Evolutionary conservation across 2,113 vertebrate genomes (phyloP), one percentile per base, ranked within the genome.

Genomic region (Brachypodius melanocephalos): DNA sequence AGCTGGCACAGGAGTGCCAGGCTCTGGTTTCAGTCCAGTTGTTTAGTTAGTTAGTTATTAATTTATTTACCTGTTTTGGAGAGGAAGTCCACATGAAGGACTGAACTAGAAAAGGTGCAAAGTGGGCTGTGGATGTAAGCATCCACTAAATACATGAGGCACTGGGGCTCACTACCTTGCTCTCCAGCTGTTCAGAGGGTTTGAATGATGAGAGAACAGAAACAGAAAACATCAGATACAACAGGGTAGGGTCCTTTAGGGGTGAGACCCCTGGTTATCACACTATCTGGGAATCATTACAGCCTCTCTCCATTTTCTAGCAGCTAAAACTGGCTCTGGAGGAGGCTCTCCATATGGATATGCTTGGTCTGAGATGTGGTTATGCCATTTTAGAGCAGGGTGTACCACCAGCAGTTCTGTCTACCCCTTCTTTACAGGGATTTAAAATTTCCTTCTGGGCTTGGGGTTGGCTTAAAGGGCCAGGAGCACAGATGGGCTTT

Each of bases 381-480:
- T 71, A 31, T n/a, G 63, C 78, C 2, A n/a, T 63, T 74, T 69
- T 67, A 17, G 82, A 91, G 76, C 72, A 85, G 93, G 76, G 82
- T 91, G 91, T 89, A 81, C 80, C 87, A 74, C 76, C 89, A 57
- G 71, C 69, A 88, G 73, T 73, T 91, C 72, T 2, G 0, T 77
- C 90, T 85, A 31, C 61, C 76, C 51, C 5, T 25, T 85, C 46
- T 89, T 94, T 92, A 90, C 59, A 81, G 89, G 79, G 69, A 75
- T 89, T 91, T 91, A 52, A 79, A 77, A 62, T 87, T 85, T 83
- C 80, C 11, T 1, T 63, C 61, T 48, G 51, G 40, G 40, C n/a
- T 78, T 22, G n/a, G 82, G 82, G 45, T 93, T 59, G 72, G 38
- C 42, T 93, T 92, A 91, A 90, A 95, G 82, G 63, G 82, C 65